A percentile compares a stretch with the other conserved stretches of the same genome.
phyloP scores from a whole-genome alignment of 2,113 vertebrate genomes.

The Cryptomyrus ogoouensis region DNA sequence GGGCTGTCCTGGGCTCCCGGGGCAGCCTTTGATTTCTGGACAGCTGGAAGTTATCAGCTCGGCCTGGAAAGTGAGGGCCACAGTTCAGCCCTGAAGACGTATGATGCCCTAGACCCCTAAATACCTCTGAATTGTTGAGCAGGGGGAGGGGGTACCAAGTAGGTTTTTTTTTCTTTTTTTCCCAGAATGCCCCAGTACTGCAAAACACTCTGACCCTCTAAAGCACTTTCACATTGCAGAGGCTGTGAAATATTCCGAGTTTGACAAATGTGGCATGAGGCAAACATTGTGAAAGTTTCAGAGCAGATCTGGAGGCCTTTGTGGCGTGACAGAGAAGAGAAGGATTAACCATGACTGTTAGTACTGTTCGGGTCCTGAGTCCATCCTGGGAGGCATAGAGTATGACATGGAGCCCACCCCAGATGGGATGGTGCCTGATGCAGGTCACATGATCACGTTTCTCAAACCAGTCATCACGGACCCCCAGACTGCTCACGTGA shows the following conservation, averaged over 20 bases:
- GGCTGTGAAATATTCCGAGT: background rate
- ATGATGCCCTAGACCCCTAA: background rate
- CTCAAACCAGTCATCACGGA: background rate
- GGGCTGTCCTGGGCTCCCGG: slow-evolving; percentile 12
- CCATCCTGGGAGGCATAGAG: background rate
- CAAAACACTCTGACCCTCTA: background rate
- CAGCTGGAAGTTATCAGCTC: slow-evolving; percentile 36
- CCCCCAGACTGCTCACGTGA: too few species aligned
- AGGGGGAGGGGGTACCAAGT: background rate
- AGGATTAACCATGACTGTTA: background rate
- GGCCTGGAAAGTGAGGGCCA: slow-evolving; percentile 22
- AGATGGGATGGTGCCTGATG: background rate
- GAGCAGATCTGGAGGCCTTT: background rate
- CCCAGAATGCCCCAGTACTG: background rate
- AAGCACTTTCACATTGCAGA: background rate
- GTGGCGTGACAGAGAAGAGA: background rate
- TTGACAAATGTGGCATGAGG: background rate
- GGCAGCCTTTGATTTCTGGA: slow-evolving; percentile 12
- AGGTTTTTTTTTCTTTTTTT: background rate
- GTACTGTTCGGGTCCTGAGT: background rate
- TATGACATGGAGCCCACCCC: background rate
- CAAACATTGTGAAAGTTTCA: background rate
- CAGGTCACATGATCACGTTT: background rate
- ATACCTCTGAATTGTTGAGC: background rate
- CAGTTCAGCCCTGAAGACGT: background rate